These are phyloP conservation scores for Agriopis leucophaearia DNA, from an alignment of 2,888 invertebrate genomes.

Conservation along the genomic window DNA sequence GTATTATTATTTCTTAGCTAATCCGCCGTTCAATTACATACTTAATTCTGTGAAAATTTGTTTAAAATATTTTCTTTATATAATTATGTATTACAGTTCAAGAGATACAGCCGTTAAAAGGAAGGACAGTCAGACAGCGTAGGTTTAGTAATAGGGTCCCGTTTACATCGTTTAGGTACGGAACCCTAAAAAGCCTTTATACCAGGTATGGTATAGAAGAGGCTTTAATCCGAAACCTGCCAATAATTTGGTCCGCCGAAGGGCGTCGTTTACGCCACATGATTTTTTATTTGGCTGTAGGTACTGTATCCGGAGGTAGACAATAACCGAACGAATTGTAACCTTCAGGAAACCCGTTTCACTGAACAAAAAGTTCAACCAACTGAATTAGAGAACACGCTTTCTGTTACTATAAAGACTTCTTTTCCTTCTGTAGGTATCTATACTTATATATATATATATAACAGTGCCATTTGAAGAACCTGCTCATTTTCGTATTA, in stretches of 20 bases:
- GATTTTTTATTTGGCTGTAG: conserved; percentile 22
- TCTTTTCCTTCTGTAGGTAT: conserved; percentile 5
- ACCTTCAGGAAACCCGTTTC: conserved; percentile 14
- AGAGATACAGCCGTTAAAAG: no score
- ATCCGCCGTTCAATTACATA: no score
- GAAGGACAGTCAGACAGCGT: no score
- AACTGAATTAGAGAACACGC: conserved; percentile 18
- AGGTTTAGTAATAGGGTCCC: no score
- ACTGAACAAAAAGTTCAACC: conserved; percentile 14
- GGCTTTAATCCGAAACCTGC: conserved; percentile 8
- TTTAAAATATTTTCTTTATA: no score
- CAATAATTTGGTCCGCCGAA: conserved; percentile 20
- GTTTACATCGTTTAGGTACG: no score
- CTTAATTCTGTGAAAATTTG: no score
- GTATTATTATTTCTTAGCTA: no score
- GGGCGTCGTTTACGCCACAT: conserved; percentile 22
- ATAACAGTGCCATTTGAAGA: no score
- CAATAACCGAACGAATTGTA: conserved; percentile 19
- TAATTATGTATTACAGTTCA: no score
- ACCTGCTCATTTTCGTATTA: no score
- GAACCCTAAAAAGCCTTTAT: conserved; percentile 10
- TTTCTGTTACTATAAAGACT: conserved; percentile 3
- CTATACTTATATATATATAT: not conserved
- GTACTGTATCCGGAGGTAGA: conserved; percentile 8
- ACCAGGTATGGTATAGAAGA: not conserved